Conservation (phyloP, 1,140 invertebrate species). For the Zaprionus tsacasi region DNA sequence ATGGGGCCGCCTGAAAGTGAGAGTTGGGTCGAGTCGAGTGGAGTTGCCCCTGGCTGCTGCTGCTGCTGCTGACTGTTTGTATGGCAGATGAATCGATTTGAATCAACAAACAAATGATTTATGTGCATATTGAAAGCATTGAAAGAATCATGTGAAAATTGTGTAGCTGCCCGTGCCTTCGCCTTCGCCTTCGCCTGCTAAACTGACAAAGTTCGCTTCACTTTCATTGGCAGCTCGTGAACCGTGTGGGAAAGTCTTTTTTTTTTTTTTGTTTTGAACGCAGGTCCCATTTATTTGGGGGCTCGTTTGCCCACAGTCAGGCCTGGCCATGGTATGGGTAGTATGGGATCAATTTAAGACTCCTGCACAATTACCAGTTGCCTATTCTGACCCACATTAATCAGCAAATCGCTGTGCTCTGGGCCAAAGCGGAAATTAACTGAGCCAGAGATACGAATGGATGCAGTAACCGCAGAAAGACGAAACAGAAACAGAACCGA, state of each 20-base stretch:
- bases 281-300: slow-evolving; percentile 10
- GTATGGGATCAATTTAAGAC: slow-evolving; percentile 35
- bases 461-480: slow-evolving; percentile 13
- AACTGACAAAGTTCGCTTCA: slow-evolving; percentile 51
- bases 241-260: slow-evolving; percentile 61
- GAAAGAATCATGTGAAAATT: slow-evolving; percentile 70
- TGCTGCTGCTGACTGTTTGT: not conserved
- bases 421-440: slow-evolving; percentile 73
- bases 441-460: slow-evolving; percentile 31
- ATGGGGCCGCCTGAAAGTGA: slow-evolving; percentile 56
- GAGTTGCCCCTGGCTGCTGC: slow-evolving; percentile 7
- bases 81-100: slow-evolving; percentile 62
- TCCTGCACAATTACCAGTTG: slow-evolving; percentile 60
- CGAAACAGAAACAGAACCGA: not conserved
- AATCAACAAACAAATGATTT: slow-evolving; percentile 69
- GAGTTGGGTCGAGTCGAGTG: slow-evolving; percentile 34
- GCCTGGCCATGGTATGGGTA: not conserved
- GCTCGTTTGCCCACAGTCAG: slow-evolving; percentile 9
- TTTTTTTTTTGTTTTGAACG: not conserved
- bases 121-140: slow-evolving; percentile 45
- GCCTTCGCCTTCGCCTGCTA: slow-evolving; percentile 21
- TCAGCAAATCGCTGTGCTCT: slow-evolving; percentile 60
- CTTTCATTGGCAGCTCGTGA: slow-evolving; percentile 49
- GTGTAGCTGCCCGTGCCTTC: slow-evolving; percentile 36
- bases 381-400: slow-evolving; percentile 74